These are phyloP conservation scores for Physeter macrocephalus DNA, from an alignment of 2,113 vertebrate species.

Conservation along the genomic window DNA sequence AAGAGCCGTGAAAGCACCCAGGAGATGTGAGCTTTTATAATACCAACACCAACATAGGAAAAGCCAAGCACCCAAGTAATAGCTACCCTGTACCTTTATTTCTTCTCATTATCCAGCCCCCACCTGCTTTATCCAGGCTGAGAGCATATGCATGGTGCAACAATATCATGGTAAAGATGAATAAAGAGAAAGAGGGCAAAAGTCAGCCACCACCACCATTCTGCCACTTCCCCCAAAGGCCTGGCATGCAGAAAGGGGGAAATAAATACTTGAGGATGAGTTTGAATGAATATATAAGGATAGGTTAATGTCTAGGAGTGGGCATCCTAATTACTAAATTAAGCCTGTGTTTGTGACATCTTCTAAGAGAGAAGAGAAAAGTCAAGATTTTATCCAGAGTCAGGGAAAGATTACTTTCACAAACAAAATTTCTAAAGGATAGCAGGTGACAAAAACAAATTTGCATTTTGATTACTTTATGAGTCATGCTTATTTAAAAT, in stretches of 20 bases:
- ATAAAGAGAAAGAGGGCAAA: neutral
- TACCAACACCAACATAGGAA: neutral
- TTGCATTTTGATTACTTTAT: slow-evolving; percentile 25
- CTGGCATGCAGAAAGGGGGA: neutral
- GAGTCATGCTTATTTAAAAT: neutral
- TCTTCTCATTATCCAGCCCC: neutral
- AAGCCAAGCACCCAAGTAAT: neutral
- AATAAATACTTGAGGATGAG: neutral
- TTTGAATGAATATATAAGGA: neutral
- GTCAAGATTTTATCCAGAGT: neutral
- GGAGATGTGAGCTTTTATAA: too few species aligned
- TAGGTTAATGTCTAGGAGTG: neutral
- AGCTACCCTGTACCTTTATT: neutral
- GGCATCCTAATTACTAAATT: neutral
- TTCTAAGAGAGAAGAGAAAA: neutral
- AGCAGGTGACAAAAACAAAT: slow-evolving; percentile 7
- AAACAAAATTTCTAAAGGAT: slow-evolving; percentile 26
- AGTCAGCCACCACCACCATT: neutral
- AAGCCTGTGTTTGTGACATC: neutral
- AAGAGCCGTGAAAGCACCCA: neutral
- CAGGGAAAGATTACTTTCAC: neutral
- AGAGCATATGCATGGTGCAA: neutral
- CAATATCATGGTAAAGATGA: neutral
- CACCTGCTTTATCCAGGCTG: neutral
- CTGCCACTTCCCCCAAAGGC: neutral